phyloP scores from a whole-genome alignment of 2,113 vertebrate species.

The Gymnorhina tibicen region DNA sequence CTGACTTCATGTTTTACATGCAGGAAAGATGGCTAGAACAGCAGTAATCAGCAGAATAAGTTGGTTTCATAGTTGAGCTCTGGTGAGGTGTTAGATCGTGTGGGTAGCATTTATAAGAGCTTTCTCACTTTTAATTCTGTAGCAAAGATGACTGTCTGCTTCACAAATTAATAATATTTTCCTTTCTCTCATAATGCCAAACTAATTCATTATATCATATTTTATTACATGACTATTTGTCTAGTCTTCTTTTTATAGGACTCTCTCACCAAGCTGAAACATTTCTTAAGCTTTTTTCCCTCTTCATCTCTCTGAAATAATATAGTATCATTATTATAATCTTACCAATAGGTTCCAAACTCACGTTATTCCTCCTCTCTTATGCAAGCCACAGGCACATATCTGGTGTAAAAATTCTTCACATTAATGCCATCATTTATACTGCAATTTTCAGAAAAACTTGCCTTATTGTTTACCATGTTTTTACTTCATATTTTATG shows the following conservation, averaged over 20 bases:
- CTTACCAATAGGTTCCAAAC: neutral
- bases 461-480: neutral
- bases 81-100: conserved; percentile 51
- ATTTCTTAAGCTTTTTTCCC: neutral
- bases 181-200: conserved; percentile 47
- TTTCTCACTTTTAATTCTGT: conserved; percentile 69
- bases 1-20: conserved; percentile 72
- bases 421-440: neutral
- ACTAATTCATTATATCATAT: neutral
- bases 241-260: neutral
- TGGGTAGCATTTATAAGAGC: conserved; percentile 66
- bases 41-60: conserved; percentile 67
- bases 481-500: neutral
- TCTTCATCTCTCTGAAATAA: neutral
- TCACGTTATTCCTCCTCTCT: neutral
- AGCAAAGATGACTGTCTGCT: conserved; percentile 68
- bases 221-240: neutral
- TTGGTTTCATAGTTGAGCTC: conserved; percentile 61
- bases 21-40: conserved; percentile 68
- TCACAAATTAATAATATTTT: conserved; percentile 69
- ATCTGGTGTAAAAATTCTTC: neutral
- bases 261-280: neutral
- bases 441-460: neutral
- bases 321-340: neutral
- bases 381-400: neutral